Percentiles rank a stretch among this genome's conserved stretches.
These are phyloP conservation scores for Pardosa pseudoannulata DNA, from an alignment of 2,888 invertebrate species.

Conservation along the genomic window DNA sequence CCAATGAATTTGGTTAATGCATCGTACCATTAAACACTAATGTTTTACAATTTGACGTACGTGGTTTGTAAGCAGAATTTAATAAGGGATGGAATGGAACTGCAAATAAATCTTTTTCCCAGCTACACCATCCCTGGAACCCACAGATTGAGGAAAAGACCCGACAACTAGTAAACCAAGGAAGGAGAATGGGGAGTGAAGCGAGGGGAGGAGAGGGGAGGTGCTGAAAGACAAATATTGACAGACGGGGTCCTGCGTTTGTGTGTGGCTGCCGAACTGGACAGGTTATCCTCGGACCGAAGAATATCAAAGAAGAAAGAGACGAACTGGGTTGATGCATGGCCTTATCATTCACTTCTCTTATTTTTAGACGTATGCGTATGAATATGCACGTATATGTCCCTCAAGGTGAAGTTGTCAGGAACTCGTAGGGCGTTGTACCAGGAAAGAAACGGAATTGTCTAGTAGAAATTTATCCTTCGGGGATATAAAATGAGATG, in stretches of 20 bases:
- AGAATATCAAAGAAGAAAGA: neutral
- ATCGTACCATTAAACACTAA: too few species aligned
- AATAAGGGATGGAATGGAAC: neutral
- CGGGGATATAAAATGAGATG: too few species aligned
- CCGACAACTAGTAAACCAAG: neutral
- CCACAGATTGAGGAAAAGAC: constrained; percentile 6
- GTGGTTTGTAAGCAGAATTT: too few species aligned
- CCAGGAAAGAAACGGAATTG: too few species aligned
- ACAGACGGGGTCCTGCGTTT: constrained; percentile 14
- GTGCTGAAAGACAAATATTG: constrained; percentile 5
- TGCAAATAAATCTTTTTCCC: neutral
- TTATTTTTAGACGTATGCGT: neutral
- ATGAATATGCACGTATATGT: neutral
- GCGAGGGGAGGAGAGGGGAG: neutral
- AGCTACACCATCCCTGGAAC: neutral
- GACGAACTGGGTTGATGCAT: neutral
- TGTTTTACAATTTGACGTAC: too few species aligned
- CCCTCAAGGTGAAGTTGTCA: neutral
- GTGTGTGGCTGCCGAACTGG: constrained; percentile 13
- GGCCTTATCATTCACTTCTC: neutral
- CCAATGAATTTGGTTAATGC: too few species aligned
- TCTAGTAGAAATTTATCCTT: too few species aligned
- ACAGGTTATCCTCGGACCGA: constrained; percentile 6
- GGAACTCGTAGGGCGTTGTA: neutral
- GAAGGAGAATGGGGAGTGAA: neutral